These are phyloP conservation scores for Cremastobaeus sp. DNA, from an alignment of 2,888 invertebrate species.

Conservation along the genomic window DNA sequence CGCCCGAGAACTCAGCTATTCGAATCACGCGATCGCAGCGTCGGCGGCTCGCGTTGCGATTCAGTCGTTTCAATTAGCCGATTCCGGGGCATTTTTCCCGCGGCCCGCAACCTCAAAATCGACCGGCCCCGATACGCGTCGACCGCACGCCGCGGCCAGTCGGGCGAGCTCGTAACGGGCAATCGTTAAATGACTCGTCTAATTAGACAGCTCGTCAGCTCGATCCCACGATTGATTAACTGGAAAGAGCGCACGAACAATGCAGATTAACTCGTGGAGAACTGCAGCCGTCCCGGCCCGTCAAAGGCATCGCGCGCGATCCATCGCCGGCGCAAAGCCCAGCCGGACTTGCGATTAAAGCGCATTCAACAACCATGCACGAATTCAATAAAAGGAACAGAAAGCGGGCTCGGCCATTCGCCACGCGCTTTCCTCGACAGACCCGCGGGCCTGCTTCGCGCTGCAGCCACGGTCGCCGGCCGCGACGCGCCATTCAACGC, in stretches of 20 bases:
- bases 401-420: slow-evolving; percentile 5
- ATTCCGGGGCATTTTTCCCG: too few species aligned
- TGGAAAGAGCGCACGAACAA: not conserved
- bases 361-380: slow-evolving; percentile 13
- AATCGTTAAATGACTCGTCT: slow-evolving; percentile 1
- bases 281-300: not conserved
- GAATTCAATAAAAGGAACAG: slow-evolving; percentile 31
- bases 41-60: too few species aligned
- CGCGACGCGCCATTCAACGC: slow-evolving; percentile 14
- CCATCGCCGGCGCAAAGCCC: too few species aligned
- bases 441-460: too few species aligned
- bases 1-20: too few species aligned
- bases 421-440: too few species aligned
- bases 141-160: not conserved
- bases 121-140: too few species aligned
- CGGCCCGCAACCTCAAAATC: too few species aligned
- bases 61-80: too few species aligned
- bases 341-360: not conserved
- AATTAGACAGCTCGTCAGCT: not conserved
- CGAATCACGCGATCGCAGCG: too few species aligned
- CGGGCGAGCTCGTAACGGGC: not conserved
- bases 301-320: slow-evolving; percentile 15
- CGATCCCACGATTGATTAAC: slow-evolving; percentile 10
- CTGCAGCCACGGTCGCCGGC: too few species aligned
- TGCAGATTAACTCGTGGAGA: not conserved